phyloP scores from a whole-genome alignment of 1,140 invertebrate species.

The Armadillidium nasatum region DNA sequence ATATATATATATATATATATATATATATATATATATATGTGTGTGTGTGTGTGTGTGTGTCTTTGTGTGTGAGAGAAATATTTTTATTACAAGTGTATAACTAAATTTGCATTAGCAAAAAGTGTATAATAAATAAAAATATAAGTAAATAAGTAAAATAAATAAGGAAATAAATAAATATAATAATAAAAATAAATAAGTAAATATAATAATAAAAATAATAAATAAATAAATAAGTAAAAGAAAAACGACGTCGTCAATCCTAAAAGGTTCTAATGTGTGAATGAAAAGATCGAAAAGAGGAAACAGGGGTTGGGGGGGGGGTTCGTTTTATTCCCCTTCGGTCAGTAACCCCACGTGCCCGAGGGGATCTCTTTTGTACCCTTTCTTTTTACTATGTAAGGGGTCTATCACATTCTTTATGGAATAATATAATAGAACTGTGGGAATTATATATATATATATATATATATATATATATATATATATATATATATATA shows the following conservation, averaged over 20 bases:
- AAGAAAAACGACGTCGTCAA: neutral
- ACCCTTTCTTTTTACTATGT: neutral
- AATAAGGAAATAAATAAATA: too few relatives aligned
- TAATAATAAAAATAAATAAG: too few relatives aligned
- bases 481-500: constrained; percentile 9
- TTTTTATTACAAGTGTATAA: too few relatives aligned
- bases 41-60: too few relatives aligned
- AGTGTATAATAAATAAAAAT: too few relatives aligned
- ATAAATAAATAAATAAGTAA: constrained; percentile 12
- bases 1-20: too few relatives aligned
- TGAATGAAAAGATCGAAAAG: neutral
- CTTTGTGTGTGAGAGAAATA: too few relatives aligned
- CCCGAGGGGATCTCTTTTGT: neutral
- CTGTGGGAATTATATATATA: neutral
- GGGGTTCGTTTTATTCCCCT: neutral
- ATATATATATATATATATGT: too few relatives aligned
- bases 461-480: constrained; percentile 4
- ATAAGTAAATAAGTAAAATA: too few relatives aligned
- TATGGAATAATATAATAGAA: neutral
- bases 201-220: neutral
- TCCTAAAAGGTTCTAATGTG: neutral
- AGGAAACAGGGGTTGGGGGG: neutral
- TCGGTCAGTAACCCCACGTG: too few relatives aligned
- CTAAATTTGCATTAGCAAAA: too few relatives aligned
- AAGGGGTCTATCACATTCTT: neutral